Evolutionary conservation across 2,888 invertebrate genomes (phyloP), one percentile per base, ranked within the genome.

Genomic region (Orthosia gracilis): DNA sequence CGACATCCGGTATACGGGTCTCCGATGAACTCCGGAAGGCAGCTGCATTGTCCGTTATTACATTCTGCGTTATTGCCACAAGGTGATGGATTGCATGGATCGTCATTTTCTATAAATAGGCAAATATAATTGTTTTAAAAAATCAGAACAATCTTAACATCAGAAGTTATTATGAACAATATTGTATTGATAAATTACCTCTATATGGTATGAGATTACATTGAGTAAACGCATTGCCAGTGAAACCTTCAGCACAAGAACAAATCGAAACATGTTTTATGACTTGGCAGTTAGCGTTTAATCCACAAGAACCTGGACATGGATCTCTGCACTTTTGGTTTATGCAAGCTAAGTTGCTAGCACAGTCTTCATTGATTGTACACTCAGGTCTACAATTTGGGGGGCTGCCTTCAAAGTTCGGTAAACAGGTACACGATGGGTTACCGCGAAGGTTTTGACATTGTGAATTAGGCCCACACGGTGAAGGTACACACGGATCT

Each of bases 1-100:
- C 98, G 97, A 91, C 98, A 98, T 65, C 97, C 98, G 78, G 94
- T 93, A 87, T 98, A 98, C 1, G 98, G 98, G 93, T 98, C 98
- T 65, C 98, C 98, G 88, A 97, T 97, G 86, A 97, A 98, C 89
- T 98, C 98, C 0, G 97, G 96, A 21, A 98, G 90, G 89, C 98
- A 98, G 59, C 96, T 97, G 89, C 98, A 98, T 83, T 97, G 91
- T 62, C 98, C 98, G 84, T 97, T 96, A 75, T 91, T 91, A 89
- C 98, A 98, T 88, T 97, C 96, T 5, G 98, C 97, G 92, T 98
- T 98, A 26, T 97, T 91, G 64, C 98, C 97, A 91, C 98, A 98
- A 4, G 97, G 97, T 21, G 97, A 97, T 47, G 97, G 97, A 87
- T 97, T 96, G 88, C 98, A 98, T 7, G 97, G 97, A 90, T 98